Percentiles rank a stretch among this genome's conserved stretches.
Evolutionary conservation across 2,797 vertebrate genomes (phyloP).

Genomic region (Neostethus bicornis): DNA sequence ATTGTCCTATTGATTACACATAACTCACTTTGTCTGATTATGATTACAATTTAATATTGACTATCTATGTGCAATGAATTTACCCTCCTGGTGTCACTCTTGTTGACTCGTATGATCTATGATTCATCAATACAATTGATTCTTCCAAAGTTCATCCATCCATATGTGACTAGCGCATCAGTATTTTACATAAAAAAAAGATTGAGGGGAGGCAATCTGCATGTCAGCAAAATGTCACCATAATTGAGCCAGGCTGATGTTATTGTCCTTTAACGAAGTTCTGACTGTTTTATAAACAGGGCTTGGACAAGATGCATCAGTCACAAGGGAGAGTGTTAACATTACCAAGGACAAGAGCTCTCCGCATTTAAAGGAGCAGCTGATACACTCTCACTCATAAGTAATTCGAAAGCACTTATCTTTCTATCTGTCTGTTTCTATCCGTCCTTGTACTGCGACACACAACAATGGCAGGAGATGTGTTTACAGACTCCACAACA

Average conservation of each 20-base stretch:
- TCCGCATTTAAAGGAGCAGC: constrained; percentile 47
- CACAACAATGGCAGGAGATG: constrained; percentile 11
- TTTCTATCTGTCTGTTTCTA: constrained; percentile 9
- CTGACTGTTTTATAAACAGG: constrained; percentile 81
- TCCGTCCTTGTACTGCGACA: constrained; percentile 10
- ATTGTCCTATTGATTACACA: constrained; percentile 93
- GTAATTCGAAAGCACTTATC: constrained; percentile 39
- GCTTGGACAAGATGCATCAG: constrained; percentile 70
- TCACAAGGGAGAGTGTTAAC: constrained; percentile 76
- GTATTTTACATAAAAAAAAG: constrained; percentile 88
- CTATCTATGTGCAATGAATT: constrained; percentile 86
- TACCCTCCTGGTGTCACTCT: constrained; percentile 85
- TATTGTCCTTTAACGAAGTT: constrained; percentile 81
- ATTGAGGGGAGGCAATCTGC: constrained; percentile 81
- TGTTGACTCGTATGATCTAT: constrained; percentile 89
- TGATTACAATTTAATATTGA: constrained; percentile 93
- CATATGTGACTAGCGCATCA: constrained; percentile 88
- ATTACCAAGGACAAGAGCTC: constrained; percentile 73
- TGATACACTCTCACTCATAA: constrained; percentile 40
- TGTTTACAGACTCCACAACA: constrained; percentile 52
- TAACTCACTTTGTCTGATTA: constrained; percentile 93
- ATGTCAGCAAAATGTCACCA: constrained; percentile 84
- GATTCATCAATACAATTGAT: constrained; percentile 90
- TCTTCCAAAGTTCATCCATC: constrained; percentile 89
- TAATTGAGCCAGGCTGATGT: constrained; percentile 77